Percentiles rank a stretch among this genome's conserved stretches.
These are phyloP conservation scores for Acheta domesticus DNA, from an alignment of 2,888 invertebrate genomes.

Conservation along the genomic window DNA sequence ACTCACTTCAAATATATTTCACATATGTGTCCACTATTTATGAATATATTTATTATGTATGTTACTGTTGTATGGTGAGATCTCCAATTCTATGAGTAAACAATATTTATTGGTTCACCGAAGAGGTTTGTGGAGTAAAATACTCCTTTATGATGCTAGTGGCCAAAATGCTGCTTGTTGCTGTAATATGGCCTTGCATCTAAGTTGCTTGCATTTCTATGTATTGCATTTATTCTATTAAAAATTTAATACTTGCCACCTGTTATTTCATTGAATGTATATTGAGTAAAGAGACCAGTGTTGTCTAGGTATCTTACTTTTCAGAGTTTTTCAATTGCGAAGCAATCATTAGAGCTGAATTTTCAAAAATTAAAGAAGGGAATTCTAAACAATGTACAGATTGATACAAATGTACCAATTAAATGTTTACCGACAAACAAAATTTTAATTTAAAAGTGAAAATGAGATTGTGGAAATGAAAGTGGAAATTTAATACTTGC, in stretches of 20 bases:
- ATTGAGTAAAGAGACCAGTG: no score
- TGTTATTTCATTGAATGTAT: not conserved
- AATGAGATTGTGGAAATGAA: no score
- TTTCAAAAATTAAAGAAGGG: no score
- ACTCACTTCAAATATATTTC: no score
- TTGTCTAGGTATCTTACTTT: no score
- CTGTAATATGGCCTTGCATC: slow-evolving; percentile 18
- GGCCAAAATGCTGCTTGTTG: slow-evolving; percentile 18
- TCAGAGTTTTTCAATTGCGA: no score
- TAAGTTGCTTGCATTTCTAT: slow-evolving; percentile 9
- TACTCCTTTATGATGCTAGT: not conserved
- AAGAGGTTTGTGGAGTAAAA: not conserved
- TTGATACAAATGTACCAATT: no score
- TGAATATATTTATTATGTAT: not conserved
- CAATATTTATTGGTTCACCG: not conserved
- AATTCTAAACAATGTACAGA: no score
- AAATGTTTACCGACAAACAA: no score
- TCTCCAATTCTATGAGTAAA: not conserved
- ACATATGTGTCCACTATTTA: no score
- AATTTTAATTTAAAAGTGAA: no score
- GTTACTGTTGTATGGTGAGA: not conserved
- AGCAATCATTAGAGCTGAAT: no score
- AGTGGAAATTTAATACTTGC: not conserved
- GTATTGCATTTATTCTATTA: slow-evolving; percentile 18
- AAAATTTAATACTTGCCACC: not conserved